Base-by-base conservation (phyloP, 1,140 invertebrate genomes). In the Fopius arisanus region DNA sequence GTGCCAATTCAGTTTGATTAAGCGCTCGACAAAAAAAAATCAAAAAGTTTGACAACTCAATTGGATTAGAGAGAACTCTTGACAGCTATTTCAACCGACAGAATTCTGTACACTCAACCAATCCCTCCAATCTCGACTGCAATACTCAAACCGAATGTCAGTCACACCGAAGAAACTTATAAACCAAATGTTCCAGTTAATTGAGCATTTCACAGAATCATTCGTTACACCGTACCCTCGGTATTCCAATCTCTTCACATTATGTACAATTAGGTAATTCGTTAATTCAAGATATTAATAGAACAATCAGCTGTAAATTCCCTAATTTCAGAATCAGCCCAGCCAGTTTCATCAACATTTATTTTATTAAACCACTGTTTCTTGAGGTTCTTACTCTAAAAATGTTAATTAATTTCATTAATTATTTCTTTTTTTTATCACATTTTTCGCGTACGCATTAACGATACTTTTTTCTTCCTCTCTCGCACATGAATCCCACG, bases 321-420 rank as follows among this genome's bases (percentile, higher is more conserved):
- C 75, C 82, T 83, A 84, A 77, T 75, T 3, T 76, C 80, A 80
- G 81, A 87, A 86, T 86, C 80, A 82, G 77, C 80, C 86, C 79
- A 84, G 81, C 77, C n/a, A n/a, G n/a, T n/a, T 81, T 73, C 77
- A 62, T 72, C 28, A 59, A 37, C 78, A 54, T 81, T 84, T 84
- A 86, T n/a, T 16, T 19, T 48, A 19, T 16, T 48, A 16, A 26
- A 3, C 19, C 19, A 54, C 21, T 48, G 6, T 19, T 51, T 28
- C 6, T 59, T 59, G 23, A 59, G 19, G 14, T 23, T 59, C 19
- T 59, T 19, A 59, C 75, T 71, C 69, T 81, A 87, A 85, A 75
- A 78, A 82, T 85, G 80, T 86, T 86, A 81, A 86, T 85, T 85
- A 82, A 83, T 83, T 86, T 83, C 80, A 82, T 85, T 84, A 83